Evolutionary conservation across 2,797 vertebrate species (phyloP).

Genomic region (Clarias fuscus): DNA sequence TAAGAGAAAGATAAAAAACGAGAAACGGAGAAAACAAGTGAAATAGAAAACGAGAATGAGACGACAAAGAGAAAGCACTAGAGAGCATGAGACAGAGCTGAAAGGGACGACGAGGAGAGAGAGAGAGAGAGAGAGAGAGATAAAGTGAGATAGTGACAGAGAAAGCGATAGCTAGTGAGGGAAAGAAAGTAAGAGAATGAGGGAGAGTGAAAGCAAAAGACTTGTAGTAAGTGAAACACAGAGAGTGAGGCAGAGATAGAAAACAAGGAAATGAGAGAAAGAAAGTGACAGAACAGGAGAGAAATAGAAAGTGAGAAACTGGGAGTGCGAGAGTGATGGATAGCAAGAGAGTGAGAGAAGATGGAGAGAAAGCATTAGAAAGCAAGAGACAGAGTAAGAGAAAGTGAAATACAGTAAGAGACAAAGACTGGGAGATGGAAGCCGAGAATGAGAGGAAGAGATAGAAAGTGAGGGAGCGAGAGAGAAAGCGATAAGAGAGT

Average conservation of each 20-base stretch:
- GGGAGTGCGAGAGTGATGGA: too few species aligned
- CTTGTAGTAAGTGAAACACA: too few species aligned
- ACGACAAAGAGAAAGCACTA: background rate
- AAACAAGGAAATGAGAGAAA: background rate
- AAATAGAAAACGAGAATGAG: background rate
- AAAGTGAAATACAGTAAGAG: too few species aligned
- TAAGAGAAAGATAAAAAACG: too few species aligned
- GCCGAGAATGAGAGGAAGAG: background rate
- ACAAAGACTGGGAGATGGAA: background rate
- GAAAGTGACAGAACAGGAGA: background rate
- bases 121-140: too few species aligned
- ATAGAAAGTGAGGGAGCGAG: background rate
- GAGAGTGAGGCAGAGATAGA: background rate
- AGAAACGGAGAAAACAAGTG: too few species aligned
- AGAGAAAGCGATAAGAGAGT: background rate
- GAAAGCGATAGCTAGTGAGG: background rate
- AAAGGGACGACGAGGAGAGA: background rate
- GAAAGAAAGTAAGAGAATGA: background rate
- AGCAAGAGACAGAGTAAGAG: too few species aligned
- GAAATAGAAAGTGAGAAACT: too few species aligned
- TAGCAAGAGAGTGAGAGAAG: too few species aligned
- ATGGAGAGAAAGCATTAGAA: too few species aligned
- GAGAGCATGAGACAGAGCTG: background rate
- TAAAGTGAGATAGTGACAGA: background rate
- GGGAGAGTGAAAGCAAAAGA: too few species aligned